Conservation (phyloP, 35 echinoderm and acorn worm species). For the Lytechinus pictus region DNA sequence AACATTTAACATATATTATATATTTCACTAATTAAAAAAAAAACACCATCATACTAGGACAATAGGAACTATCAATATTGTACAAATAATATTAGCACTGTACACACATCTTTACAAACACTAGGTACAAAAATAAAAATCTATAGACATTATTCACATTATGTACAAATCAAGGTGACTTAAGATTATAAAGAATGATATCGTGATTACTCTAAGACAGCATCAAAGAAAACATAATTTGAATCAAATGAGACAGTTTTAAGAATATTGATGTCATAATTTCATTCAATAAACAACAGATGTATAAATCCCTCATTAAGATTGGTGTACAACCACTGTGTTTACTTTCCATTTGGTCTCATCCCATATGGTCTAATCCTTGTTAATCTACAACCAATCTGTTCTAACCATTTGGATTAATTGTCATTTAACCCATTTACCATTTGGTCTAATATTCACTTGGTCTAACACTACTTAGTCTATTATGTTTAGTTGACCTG, state of each 20-base stretch:
- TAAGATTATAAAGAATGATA: neutral
- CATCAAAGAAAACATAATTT: neutral
- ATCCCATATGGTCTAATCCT: no score
- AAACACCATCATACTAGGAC: neutral
- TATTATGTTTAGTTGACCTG: no score
- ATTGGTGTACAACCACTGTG: no score
- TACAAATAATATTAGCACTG: neutral
- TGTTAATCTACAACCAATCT: no score
- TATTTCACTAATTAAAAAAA: no score
- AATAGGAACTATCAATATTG: neutral
- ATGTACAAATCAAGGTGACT: neutral
- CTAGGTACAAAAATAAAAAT: neutral
- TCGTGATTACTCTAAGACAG: neutral
- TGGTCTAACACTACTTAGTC: no score
- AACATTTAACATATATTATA: no score
- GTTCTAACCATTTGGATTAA: no score
- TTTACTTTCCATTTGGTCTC: no score
- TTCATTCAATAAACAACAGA: neutral
- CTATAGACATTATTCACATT: conserved; percentile 1
- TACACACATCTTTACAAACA: neutral
- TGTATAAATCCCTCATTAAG: no score
- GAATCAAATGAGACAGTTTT: neutral
- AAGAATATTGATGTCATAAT: neutral
- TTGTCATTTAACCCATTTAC: no score
- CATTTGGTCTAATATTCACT: no score